Conservation (phyloP, 1,140 invertebrate genomes). For the Euwallacea similis region DNA sequence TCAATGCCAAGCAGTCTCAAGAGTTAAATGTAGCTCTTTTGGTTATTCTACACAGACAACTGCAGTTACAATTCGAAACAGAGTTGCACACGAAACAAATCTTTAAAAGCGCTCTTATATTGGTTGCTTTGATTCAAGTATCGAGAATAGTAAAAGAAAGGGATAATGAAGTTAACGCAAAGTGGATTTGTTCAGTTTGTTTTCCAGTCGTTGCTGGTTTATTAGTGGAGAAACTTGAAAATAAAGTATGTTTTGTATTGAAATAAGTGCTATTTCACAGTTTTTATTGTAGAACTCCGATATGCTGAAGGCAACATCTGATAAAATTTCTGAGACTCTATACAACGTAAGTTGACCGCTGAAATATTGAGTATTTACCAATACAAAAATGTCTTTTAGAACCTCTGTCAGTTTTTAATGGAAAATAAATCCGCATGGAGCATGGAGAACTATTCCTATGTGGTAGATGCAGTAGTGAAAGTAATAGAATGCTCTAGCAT, state of each 20-base stretch:
- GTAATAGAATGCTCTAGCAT: constrained; percentile 43
- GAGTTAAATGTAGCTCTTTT: no score
- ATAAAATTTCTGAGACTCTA: constrained; percentile 38
- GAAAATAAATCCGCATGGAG: constrained; percentile 5
- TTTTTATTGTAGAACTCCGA: background rate
- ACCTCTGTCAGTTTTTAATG: constrained; percentile 10
- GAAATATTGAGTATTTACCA: background rate
- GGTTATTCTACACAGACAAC: no score
- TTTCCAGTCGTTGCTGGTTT: background rate
- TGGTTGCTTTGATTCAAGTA: constrained; percentile 19
- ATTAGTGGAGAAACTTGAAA: background rate
- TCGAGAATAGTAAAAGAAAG: constrained; percentile 10
- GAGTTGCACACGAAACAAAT: background rate
- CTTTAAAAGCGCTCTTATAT: constrained; percentile 21
- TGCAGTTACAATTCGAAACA: background rate
- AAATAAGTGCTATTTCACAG: no score
- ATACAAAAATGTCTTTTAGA: constrained; percentile 17
- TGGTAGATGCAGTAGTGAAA: constrained; percentile 24
- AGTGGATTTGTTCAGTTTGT: background rate
- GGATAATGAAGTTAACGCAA: background rate
- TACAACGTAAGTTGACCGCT: constrained; percentile 39
- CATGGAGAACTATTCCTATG: constrained; percentile 15
- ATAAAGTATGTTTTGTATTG: background rate
- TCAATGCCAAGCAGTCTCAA: background rate
- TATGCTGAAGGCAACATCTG: constrained; percentile 11